Evolutionary conservation across 2,797 vertebrate species (phyloP).

Genomic region (Enteromius paludinosus): DNA sequence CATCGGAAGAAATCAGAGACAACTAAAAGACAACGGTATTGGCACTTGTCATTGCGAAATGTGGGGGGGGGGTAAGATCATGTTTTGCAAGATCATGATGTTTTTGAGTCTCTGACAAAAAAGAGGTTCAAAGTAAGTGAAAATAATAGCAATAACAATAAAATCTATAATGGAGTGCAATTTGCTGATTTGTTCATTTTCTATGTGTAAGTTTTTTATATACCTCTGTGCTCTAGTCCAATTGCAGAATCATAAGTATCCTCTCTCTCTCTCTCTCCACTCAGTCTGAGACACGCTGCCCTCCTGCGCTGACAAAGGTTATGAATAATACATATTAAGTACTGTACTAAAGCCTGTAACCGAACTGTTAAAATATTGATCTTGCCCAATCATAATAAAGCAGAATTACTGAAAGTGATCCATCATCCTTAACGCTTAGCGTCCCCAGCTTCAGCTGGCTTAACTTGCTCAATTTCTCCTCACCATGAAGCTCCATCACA

Average conservation of each 20-base stretch:
- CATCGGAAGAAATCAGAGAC: neutral
- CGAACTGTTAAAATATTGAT: slow-evolving; percentile 85
- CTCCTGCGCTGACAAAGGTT: slow-evolving; percentile 69
- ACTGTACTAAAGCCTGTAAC: slow-evolving; percentile 76
- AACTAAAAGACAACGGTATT: neutral
- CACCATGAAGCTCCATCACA: slow-evolving; percentile 63
- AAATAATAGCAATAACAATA: neutral
- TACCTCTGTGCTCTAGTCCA: slow-evolving; percentile 67
- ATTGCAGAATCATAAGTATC: slow-evolving; percentile 60
- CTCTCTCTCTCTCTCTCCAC: slow-evolving; percentile 39
- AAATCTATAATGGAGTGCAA: neutral
- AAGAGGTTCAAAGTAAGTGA: neutral
- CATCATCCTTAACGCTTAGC: slow-evolving; percentile 70
- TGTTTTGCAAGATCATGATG: neutral
- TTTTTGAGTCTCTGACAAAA: neutral
- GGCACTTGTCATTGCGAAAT: neutral
- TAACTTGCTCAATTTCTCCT: slow-evolving; percentile 76
- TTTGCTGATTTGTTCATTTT: neutral
- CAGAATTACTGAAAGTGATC: slow-evolving; percentile 80
- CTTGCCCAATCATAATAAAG: slow-evolving; percentile 83
- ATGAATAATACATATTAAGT: slow-evolving; percentile 83
- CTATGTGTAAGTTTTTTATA: slow-evolving; percentile 4
- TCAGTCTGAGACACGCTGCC: slow-evolving; percentile 52
- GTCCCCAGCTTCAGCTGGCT: slow-evolving; percentile 58
- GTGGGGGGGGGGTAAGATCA: too few species aligned